Evolutionary conservation across 2,888 invertebrate species (phyloP), one percentile per base, ranked within the genome.

Genomic region (Volucella inflata): DNA sequence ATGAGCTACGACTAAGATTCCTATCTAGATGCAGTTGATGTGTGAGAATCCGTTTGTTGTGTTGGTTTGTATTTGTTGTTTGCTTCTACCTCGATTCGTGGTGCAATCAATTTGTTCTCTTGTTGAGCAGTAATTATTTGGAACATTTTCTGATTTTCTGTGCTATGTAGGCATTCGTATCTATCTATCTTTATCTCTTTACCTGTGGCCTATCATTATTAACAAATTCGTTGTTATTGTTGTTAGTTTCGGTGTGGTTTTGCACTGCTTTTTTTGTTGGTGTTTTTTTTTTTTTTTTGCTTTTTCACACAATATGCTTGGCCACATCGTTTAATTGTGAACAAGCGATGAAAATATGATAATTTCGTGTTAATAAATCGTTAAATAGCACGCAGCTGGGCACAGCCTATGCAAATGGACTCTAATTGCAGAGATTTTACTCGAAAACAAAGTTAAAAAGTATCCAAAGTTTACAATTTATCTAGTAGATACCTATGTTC

Each of bases 271-370:
- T 1, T 21, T 21, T 21, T 21, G 46, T 40, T 64, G 46, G 12
- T 4, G 1, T 3, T 30, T 21, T 1, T 21, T 21, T 21, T 21
- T 21, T 21, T 30, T 30, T 30, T 46, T 64, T 65, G 65, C 65
- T 53, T 76, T 74, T 85, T 85, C 81, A 85, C 85, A 85, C 85
- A 81, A 59, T 57, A 76, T 48, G 85, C 72, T 85, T 68, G 85
- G 81, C 68, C 76, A 62, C 17, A 68, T 76, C 57, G 42, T 77
- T 72, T 76, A 81, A 85, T 81, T 57, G 64, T 42, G 21, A 57
- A 50, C 67, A 67, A 72, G 76, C 77, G 76, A 81, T 85, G 72
- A 11, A 71, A 75, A 71, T 79, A 75, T 80, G 84, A 80, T 81
- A 72, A 76, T 72, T 80, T 76, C 65, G 67, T 50, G 81, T 38